Evolutionary conservation across 1,140 invertebrate genomes (phyloP), one percentile per base, ranked within the genome.

Genomic region (Caenorhabditis remanei): DNA sequence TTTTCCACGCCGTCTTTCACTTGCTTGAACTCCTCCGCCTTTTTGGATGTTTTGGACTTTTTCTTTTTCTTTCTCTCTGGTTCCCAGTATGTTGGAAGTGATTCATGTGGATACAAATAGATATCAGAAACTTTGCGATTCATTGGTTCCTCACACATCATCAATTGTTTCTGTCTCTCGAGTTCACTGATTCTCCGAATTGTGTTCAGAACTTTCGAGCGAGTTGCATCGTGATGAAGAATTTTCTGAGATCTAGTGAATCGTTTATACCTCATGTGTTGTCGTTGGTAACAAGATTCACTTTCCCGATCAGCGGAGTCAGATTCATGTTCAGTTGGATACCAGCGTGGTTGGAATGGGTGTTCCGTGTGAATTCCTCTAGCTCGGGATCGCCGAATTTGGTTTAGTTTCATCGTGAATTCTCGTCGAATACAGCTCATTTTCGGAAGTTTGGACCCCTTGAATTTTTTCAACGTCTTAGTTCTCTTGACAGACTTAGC

Each of bases 161-260:
- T 50, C 21, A 19, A 4, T 11, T 11, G 19, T 53, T 43, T 8
- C 53, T 24, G 13, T 50, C n/a, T n/a, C 24, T 50, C 11, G 8
- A 4, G 32, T 50, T 6, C 13, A 21, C 53, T 4, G 4, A 50
- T 50, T 50, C 46, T 50, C 9, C 71, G 4, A 79, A 53, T 50
- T 6, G 71, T 24, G 71, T 79, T 79, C 43, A 50, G 11, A 24
- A 79, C 71, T 50, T n/a, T 79, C 11, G 71, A 79, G 8, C 71
- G 71, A 50, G 7, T 43, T 24, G 71, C 46, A 24, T 21, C 46
- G 9, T 24, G 2, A 41, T 79, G 71, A 41, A 79, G 43, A 79
- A 24, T 16, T n/a, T 24, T 50, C 2, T 14, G 46, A 19, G 43
- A 8, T n/a, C 46, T 79, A 13, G 46, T 11, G n/a, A n/a, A 53